Evolutionary conservation across 1,140 invertebrate species (phyloP).

Genomic region (Chironomus striatipennis): DNA sequence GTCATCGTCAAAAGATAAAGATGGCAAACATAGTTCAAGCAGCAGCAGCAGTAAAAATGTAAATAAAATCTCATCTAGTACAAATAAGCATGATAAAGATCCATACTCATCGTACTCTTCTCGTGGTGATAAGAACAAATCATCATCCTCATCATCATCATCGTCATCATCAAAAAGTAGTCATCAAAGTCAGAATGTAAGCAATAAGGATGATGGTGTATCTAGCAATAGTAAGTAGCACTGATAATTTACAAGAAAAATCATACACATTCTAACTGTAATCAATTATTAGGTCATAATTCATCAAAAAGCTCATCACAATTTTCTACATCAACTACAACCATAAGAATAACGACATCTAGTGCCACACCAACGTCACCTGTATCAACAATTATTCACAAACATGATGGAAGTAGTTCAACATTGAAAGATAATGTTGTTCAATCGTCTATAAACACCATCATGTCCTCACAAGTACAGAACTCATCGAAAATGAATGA

Average conservation of each 20-base stretch:
- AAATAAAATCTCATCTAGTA: constrained; percentile 33
- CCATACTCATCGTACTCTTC: constrained; percentile 15
- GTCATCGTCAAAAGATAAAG: constrained; percentile 33
- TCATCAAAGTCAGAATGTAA: constrained; percentile 31
- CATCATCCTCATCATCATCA: constrained; percentile 33
- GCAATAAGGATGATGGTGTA: constrained; percentile 31
- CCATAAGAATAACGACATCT: constrained; percentile 18
- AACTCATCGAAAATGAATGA: not conserved
- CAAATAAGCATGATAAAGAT: constrained; percentile 37
- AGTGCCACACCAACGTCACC: constrained; percentile 21
- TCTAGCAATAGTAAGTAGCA: constrained; percentile 16
- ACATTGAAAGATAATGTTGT: not conserved
- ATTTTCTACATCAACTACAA: not conserved
- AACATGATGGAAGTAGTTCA: constrained; percentile 14
- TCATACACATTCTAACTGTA: not conserved
- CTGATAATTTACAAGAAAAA: not conserved
- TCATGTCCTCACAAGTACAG: not conserved
- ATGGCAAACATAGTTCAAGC: constrained; percentile 26
- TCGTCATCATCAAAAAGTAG: constrained; percentile 31
- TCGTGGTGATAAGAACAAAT: constrained; percentile 24
- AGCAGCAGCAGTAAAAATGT: constrained; percentile 31
- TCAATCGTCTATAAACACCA: not conserved
- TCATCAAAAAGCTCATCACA: constrained; percentile 15
- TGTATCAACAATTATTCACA: constrained; percentile 16
- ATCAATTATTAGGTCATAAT: constrained; percentile 4